Conservation (phyloP, 2,888 invertebrate species). For the Eubasilissa splendida region DNA sequence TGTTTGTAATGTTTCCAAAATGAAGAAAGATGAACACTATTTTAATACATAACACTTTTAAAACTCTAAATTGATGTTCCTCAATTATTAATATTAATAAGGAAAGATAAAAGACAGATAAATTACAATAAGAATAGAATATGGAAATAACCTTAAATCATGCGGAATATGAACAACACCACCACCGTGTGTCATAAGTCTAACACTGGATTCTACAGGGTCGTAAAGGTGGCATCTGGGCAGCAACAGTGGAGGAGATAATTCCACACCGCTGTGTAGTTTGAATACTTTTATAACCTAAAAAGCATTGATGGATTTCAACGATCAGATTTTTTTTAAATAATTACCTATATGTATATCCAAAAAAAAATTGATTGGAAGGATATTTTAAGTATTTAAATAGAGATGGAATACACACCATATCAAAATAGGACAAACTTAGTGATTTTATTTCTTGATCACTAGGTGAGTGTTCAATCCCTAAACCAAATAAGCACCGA, state of each 20-base stretch:
- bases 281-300: constrained; percentile 76
- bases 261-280: constrained; percentile 84
- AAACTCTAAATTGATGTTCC: no score
- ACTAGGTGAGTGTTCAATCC: no score
- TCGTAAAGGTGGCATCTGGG: constrained; percentile 79
- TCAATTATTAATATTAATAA: no score
- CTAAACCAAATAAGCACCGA: no score
- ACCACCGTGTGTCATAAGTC: constrained; percentile 90
- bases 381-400: not conserved
- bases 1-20: not conserved
- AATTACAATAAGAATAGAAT: no score
- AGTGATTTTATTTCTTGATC: no score
- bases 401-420: constrained; percentile 53
- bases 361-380: not conserved
- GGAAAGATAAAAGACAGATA: no score
- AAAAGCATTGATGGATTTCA: not conserved
- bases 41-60: no score
- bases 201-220: constrained; percentile 77
- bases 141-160: constrained; percentile 75
- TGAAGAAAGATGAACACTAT: no score
- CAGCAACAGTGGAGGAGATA: constrained; percentile 86
- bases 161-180: constrained; percentile 88
- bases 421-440: no score
- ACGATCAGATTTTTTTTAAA: no score
- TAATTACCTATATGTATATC: no score